phyloP scores from a whole-genome alignment of 2,113 vertebrate genomes.

The Todiramphus chloris region DNA sequence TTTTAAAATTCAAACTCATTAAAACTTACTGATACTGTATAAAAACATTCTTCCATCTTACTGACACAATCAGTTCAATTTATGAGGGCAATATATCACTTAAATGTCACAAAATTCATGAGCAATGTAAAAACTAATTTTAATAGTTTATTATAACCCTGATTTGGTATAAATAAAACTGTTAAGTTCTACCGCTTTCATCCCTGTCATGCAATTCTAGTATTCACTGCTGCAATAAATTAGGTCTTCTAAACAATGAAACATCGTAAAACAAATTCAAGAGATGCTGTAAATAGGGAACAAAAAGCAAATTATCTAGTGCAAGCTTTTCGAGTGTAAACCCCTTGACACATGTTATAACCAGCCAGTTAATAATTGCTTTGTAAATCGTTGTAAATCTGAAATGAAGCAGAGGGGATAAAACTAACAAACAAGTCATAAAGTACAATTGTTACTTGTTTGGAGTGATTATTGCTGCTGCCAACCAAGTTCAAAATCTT shows the following conservation, averaged over 20 bases:
- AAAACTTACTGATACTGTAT: background rate
- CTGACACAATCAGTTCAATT: background rate
- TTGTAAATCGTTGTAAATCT: slow-evolving; percentile 44
- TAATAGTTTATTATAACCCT: background rate
- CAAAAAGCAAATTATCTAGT: background rate
- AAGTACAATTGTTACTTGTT: slow-evolving; percentile 12
- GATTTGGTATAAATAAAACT: slow-evolving; percentile 3
- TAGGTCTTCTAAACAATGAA: slow-evolving; percentile 20
- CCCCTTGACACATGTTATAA: background rate
- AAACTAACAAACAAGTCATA: slow-evolving; percentile 36
- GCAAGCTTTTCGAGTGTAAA: background rate
- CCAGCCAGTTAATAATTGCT: slow-evolving; percentile 44
- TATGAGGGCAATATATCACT: background rate
- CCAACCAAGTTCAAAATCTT: background rate
- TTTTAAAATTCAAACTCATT: background rate
- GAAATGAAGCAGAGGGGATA: slow-evolving; percentile 36
- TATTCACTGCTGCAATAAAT: slow-evolving; percentile 42
- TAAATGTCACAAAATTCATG: background rate
- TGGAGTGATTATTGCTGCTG: background rate
- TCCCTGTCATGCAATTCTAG: background rate
- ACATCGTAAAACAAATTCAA: slow-evolving; percentile 35
- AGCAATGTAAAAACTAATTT: slow-evolving; percentile 11
- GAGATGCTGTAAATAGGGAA: background rate
- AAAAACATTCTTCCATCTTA: background rate
- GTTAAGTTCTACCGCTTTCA: background rate